phyloP scores from a whole-genome alignment of 2,113 vertebrate genomes.

The Ciconia maguari region DNA sequence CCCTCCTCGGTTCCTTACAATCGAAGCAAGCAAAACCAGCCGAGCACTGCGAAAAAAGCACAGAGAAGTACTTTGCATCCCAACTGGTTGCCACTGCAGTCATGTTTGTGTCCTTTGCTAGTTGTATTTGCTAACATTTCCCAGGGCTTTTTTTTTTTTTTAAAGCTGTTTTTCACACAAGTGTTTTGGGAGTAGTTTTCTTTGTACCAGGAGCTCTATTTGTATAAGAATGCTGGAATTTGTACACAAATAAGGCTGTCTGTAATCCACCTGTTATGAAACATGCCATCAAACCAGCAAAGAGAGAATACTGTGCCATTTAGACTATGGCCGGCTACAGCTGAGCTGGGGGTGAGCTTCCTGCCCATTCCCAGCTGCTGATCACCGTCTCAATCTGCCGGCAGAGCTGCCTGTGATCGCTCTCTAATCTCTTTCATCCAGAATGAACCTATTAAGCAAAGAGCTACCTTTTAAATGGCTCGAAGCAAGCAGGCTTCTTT shows the following conservation, averaged over 20 bases:
- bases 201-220: background rate
- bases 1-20: accelerated
- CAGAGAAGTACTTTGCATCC: background rate
- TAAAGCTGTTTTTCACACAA: background rate
- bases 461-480: background rate
- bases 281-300: background rate
- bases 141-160: background rate
- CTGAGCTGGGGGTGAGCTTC: background rate
- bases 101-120: accelerated
- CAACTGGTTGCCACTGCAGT: background rate
- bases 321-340: accelerated
- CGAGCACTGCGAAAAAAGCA: too few species aligned
- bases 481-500: accelerated
- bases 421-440: background rate
- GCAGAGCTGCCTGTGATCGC: background rate
- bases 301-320: accelerated
- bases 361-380: background rate
- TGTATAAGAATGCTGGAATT: accelerated
- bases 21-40: background rate
- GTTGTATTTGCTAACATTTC: background rate
- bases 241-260: background rate
- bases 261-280: background rate
- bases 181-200: background rate
- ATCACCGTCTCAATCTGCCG: accelerated
- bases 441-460: background rate